Evolutionary conservation across 35 echinoderm and acorn worm genomes (phyloP).

Genomic region (Eucidaris tribuloides): DNA sequence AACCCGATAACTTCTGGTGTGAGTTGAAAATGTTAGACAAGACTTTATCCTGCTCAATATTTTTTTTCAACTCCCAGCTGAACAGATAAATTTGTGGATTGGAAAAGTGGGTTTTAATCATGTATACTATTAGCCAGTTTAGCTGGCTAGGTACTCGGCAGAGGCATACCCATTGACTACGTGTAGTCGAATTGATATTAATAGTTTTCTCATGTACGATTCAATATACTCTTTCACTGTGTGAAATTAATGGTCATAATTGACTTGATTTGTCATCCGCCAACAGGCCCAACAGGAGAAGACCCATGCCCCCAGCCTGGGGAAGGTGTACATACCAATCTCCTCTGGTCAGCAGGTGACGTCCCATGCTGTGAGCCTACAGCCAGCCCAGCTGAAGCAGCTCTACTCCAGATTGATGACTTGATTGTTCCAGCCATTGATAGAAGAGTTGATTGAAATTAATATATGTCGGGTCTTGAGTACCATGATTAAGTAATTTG

Average conservation of each 20-base stretch:
- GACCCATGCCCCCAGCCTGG: conserved; percentile 51
- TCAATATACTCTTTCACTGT: background rate
- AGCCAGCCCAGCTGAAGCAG: conserved; percentile 52
- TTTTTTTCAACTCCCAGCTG: no score
- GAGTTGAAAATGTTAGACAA: no score
- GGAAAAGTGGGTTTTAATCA: background rate
- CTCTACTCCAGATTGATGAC: conserved; percentile 64
- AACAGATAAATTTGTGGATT: no score
- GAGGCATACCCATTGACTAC: no score
- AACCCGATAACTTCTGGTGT: no score
- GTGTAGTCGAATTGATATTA: no score
- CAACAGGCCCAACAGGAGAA: conserved; percentile 70
- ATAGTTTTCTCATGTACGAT: background rate
- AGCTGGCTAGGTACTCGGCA: background rate
- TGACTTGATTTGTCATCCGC: background rate
- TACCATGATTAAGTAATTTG: no score
- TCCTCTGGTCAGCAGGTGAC: conserved; percentile 44
- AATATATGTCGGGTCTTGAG: no score
- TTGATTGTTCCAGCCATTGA: no score
- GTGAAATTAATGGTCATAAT: background rate
- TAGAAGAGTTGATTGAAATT: no score
- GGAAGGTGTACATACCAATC: conserved; percentile 69
- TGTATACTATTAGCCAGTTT: background rate
- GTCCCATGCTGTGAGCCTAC: conserved; percentile 55
- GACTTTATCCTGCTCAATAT: no score